phyloP scores from a whole-genome alignment of 2,797 vertebrate genomes.

The Cirrhinus mrigala region DNA sequence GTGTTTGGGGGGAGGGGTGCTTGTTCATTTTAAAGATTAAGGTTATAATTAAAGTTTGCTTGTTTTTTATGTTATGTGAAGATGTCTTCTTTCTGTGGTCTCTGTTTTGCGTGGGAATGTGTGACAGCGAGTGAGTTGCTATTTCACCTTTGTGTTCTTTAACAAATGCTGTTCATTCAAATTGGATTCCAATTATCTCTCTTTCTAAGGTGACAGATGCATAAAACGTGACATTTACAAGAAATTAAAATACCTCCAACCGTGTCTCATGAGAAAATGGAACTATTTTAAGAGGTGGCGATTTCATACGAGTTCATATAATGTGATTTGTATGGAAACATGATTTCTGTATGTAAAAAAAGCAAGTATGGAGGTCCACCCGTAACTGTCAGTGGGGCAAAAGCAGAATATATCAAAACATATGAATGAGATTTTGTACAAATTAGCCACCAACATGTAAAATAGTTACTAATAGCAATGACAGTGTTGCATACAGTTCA shows the following conservation, averaged over 20 bases:
- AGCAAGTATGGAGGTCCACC: neutral
- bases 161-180: neutral
- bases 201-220: neutral
- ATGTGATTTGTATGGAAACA: neutral
- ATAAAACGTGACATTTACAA: neutral
- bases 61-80: slow-evolving; percentile 65
- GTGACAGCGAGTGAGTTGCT: neutral
- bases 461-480: neutral
- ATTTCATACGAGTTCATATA: neutral
- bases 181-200: neutral
- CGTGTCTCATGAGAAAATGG: neutral
- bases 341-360: neutral
- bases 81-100: slow-evolving; percentile 29
- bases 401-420: neutral
- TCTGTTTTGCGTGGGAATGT: neutral
- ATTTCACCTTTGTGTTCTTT: neutral
- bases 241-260: neutral
- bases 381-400: neutral
- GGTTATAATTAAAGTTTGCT: slow-evolving; percentile 78
- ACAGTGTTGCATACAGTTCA: neutral
- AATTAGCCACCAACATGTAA: neutral
- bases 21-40: slow-evolving; percentile 77
- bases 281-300: neutral
- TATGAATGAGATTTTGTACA: no score
- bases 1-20: slow-evolving; percentile 68